Percentiles rank a stretch among this genome's conserved stretches.
These are phyloP conservation scores for Cercocebus atys DNA, from an alignment of 2,113 vertebrate genomes.

Conservation along the genomic window DNA sequence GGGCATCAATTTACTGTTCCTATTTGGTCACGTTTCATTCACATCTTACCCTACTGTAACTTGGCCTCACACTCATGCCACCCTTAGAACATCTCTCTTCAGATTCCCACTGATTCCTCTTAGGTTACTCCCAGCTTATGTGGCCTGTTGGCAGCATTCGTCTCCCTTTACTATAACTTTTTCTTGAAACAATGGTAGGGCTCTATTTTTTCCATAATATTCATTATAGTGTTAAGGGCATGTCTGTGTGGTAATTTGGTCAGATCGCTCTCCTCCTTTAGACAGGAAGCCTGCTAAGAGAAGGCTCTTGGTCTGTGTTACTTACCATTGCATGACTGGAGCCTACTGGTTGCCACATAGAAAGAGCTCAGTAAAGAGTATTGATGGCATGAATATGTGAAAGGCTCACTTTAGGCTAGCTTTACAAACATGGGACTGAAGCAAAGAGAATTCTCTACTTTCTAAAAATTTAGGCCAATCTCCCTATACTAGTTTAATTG, in stretches of 20 bases:
- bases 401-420: neutral
- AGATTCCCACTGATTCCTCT: neutral
- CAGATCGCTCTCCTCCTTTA: neutral
- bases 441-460: neutral
- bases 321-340: neutral
- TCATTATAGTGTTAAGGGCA: neutral
- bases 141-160: neutral
- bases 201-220: neutral
- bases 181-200: neutral
- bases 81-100: rapidly evolving
- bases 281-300: neutral
- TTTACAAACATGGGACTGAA: neutral
- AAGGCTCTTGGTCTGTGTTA: neutral
- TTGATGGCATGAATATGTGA: neutral
- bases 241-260: neutral
- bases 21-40: neutral
- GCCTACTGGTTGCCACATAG: neutral
- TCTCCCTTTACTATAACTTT: neutral
- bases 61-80: neutral
- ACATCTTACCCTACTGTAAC: neutral
- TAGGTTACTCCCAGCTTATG: neutral
- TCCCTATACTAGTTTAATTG: neutral
- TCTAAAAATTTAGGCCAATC: neutral
- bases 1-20: neutral
- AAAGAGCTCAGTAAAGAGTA: neutral